These are phyloP conservation scores for Spodoptera litura DNA, from an alignment of 1,140 invertebrate species.

Conservation along the genomic window DNA sequence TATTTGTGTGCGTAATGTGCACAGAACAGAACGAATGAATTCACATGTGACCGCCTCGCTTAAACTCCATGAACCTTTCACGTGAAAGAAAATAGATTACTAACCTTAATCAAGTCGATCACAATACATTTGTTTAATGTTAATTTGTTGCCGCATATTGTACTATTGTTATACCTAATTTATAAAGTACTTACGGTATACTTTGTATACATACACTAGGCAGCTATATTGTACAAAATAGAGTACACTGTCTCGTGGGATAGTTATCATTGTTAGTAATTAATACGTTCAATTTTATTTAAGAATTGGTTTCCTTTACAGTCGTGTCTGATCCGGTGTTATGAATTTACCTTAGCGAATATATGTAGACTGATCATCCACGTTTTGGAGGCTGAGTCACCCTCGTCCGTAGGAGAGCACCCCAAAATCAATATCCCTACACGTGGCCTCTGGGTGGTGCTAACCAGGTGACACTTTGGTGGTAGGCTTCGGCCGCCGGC, in stretches of 20 bases:
- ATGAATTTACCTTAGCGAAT: too few species aligned
- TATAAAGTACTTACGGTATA: not conserved
- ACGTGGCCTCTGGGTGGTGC: too few species aligned
- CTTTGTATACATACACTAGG: not conserved
- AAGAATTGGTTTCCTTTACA: too few species aligned
- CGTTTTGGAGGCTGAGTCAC: too few species aligned
- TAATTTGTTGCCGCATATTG: slow-evolving; percentile 14
- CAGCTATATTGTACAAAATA: too few species aligned
- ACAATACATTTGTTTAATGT: slow-evolving; percentile 34
- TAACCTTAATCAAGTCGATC: slow-evolving; percentile 20
- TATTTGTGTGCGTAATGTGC: not conserved
- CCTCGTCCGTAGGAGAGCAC: too few species aligned
- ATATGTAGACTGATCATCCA: not conserved
- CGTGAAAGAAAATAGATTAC: slow-evolving; percentile 22
- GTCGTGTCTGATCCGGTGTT: not conserved
- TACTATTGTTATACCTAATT: slow-evolving; percentile 32
- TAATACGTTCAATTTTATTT: too few species aligned
- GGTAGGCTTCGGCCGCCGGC: too few species aligned
- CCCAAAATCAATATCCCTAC: too few species aligned
- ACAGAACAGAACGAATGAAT: not conserved
- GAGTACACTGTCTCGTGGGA: too few species aligned
- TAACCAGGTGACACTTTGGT: too few species aligned
- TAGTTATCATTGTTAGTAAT: too few species aligned
- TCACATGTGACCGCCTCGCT: not conserved
- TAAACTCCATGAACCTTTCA: slow-evolving; percentile 29